Conservation (phyloP, 2,888 invertebrate species). For the Pseudeuparius sepicola region DNA sequence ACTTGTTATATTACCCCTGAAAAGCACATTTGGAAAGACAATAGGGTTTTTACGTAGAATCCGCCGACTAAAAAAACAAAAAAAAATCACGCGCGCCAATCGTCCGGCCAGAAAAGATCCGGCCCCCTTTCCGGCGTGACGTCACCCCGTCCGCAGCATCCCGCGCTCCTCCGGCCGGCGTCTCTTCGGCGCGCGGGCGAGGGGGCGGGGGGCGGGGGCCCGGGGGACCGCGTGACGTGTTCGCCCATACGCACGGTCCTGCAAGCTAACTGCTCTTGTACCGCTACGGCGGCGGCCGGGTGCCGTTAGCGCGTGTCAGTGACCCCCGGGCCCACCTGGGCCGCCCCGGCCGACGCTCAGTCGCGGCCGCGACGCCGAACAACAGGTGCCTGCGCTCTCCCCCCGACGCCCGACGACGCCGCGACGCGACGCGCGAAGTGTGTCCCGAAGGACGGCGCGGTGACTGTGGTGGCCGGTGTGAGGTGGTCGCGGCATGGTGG, state of each 20-base stretch:
- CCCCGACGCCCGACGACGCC: slow-evolving; percentile 15
- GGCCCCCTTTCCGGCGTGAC: no score
- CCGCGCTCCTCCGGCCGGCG: no score
- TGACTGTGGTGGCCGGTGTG: no score
- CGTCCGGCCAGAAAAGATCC: no score
- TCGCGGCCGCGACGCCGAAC: slow-evolving; percentile 37
- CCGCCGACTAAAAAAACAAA: no score
- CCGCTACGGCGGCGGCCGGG: slow-evolving; percentile 38
- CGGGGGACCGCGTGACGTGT: slow-evolving; percentile 25
- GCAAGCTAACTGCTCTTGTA: slow-evolving; percentile 41
- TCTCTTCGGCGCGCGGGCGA: slow-evolving; percentile 15
- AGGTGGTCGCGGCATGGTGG: no score
- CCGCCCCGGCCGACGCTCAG: slow-evolving; percentile 33
- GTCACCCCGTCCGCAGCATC: no score
- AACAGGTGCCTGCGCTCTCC: slow-evolving; percentile 36
- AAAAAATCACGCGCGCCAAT: no score
- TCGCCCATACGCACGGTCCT: slow-evolving; percentile 38
- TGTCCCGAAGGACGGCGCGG: no score
- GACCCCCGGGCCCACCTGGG: slow-evolving; percentile 40
- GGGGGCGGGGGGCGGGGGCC: slow-evolving; percentile 17
- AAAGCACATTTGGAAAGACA: neutral
- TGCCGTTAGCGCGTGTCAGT: slow-evolving; percentile 39
- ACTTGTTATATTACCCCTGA: no score
- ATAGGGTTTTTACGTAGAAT: neutral
- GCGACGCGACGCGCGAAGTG: no score